Evolutionary conservation across 1,140 invertebrate species (phyloP), one percentile per base, ranked within the genome.

Genomic region (Drosophila novamexicana): DNA sequence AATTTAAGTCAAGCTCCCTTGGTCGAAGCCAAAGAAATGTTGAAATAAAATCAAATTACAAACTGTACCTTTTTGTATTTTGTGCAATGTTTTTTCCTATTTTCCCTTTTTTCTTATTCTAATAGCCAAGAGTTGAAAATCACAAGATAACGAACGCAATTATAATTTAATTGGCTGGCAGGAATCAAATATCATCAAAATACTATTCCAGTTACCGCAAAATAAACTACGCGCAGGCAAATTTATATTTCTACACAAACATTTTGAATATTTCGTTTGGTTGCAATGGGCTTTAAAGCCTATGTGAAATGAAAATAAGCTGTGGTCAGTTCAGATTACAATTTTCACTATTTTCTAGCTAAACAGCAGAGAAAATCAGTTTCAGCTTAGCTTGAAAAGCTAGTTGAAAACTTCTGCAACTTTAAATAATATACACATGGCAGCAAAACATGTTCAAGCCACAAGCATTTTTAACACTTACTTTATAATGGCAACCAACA

Each of bases 1-100:
- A 67, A 67, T 61, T 68, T 40, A 73, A 72, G 39, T 18, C 66
- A 22, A 34, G 22, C 42, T 54, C 49, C 14, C 57, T 16, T 16
- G 9, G 37, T 7, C 39, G 39, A 56, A 72, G 39, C 53, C 53
- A 58, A 44, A 58, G 7, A 72, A 66, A 29, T 36, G 45, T 22
- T 7, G 44, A 34, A 18, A 62, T 39, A 14, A 66, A 67, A 67
- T 68, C 22, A 45, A 73, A 59, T 67, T 58, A 73, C 53, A 34
- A 50, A 40, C 10, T 44, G 14, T 32, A 40, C 40, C 7, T n/a
- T 16, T 57, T 50, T 59, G 14, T n/a, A 22, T 29, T 44, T 63
- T 61, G 12, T 44, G 2, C 22, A 29, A 29, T 29, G 22, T 29
- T 29, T 29, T 29, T 29, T 29, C 22, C 3, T 29, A 5, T 29